Percentiles rank a stretch among this genome's conserved stretches.
These are phyloP conservation scores for Microctenopoma stevenorrisi DNA, from an alignment of 2,797 vertebrate species.

Conservation along the genomic window DNA sequence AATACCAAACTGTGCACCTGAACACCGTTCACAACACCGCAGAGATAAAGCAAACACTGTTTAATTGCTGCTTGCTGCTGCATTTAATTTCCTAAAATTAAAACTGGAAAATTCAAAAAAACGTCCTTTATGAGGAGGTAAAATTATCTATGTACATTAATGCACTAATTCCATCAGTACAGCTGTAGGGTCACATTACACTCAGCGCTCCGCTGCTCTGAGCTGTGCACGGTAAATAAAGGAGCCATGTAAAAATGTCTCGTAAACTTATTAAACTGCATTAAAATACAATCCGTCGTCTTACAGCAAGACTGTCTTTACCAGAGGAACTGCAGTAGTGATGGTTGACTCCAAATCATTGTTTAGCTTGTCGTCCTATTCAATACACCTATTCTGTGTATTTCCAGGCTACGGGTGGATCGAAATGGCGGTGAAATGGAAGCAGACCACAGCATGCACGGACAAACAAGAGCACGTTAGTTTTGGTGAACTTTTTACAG, in stretches of 20 bases:
- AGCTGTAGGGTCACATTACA: background rate
- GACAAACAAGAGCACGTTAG: too few relatives aligned
- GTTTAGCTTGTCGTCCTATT: too few relatives aligned
- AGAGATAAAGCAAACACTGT: background rate
- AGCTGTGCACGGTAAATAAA: background rate
- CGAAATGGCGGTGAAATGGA: too few relatives aligned
- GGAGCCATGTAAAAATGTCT: background rate
- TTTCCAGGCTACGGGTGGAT: too few relatives aligned
- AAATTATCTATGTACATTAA: background rate
- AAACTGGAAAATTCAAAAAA: background rate
- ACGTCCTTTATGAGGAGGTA: background rate
- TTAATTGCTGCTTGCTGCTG: background rate
- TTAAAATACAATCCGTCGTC: background rate
- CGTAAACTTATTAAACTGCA: background rate
- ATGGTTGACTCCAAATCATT: too few relatives aligned
- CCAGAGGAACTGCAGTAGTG: background rate
- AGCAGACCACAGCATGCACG: too few relatives aligned
- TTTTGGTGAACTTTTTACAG: too few relatives aligned
- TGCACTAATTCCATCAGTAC: background rate
- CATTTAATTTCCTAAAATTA: constrained; percentile 7
- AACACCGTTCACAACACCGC: background rate
- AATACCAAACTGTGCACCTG: background rate
- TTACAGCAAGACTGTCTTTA: background rate
- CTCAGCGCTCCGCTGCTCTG: background rate
- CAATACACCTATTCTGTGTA: too few relatives aligned